Evolutionary conservation across 2,797 vertebrate genomes (phyloP).

Genomic region (Ceyx erithaca): DNA sequence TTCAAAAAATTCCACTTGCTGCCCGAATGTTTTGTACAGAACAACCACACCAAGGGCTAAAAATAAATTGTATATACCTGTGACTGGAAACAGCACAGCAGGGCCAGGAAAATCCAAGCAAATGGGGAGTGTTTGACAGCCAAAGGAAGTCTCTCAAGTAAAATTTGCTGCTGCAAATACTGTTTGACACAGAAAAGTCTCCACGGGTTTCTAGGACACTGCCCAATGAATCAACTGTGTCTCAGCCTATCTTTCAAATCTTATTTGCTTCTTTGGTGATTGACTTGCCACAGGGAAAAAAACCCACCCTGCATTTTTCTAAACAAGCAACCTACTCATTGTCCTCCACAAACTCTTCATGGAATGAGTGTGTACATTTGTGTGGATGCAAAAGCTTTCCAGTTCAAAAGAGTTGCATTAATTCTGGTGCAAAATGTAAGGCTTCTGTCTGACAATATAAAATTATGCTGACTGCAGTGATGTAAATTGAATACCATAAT

Average conservation of each 20-base stretch:
- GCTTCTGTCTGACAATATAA: slow-evolving; percentile 17
- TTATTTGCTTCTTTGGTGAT: neutral
- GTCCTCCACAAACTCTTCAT: neutral
- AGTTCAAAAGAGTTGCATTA: slow-evolving; percentile 6
- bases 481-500: neutral
- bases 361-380: neutral
- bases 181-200: slow-evolving; percentile 12
- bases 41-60: neutral
- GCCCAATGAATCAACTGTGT: neutral
- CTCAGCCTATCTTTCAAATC: neutral
- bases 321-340: neutral
- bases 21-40: neutral
- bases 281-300: neutral
- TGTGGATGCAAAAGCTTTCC: neutral
- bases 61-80: slow-evolving; percentile 27
- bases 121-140: neutral
- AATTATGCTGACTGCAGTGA: slow-evolving; percentile 28
- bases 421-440: slow-evolving; percentile 10
- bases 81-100: slow-evolving; percentile 5
- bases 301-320: slow-evolving; percentile 7
- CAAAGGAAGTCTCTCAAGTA: neutral
- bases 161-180: neutral
- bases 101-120: slow-evolving; percentile 29
- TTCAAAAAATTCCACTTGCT: neutral
- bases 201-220: neutral